These are phyloP conservation scores for Drosophila mayaguana DNA, from an alignment of 2,888 invertebrate genomes.

Conservation along the genomic window DNA sequence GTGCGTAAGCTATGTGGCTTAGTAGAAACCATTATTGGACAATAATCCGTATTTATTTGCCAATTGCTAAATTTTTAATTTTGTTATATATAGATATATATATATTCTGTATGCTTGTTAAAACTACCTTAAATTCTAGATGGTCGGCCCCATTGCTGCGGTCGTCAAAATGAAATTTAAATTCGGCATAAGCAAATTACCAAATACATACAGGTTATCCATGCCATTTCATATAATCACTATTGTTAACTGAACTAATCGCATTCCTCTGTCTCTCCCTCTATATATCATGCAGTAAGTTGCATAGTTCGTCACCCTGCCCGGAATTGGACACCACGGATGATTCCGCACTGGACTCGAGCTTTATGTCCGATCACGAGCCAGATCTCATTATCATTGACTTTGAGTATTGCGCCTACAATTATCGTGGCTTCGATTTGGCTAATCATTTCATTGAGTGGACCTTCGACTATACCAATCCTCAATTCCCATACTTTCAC, in stretches of 20 bases:
- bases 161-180: conserved; percentile 65
- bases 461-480: conserved; percentile 94
- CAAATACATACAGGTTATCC: conserved; percentile 69
- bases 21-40: conserved; percentile 10
- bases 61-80: conserved; percentile 35
- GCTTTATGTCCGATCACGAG: conserved; percentile 73
- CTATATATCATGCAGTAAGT: conserved; percentile 42
- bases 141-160: conserved; percentile 65
- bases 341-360: conserved; percentile 79
- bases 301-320: conserved; percentile 54
- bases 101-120: conserved; percentile 43
- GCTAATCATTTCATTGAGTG: conserved; percentile 98
- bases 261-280: background rate
- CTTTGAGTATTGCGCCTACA: conserved; percentile 98
- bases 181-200: conserved; percentile 45
- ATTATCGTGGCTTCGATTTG: conserved; percentile 96
- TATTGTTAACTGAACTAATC: conserved; percentile 36
- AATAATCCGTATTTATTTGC: conserved; percentile 61
- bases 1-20: conserved; percentile 36
- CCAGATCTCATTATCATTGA: conserved; percentile 93
- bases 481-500: conserved; percentile 91
- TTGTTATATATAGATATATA: conserved; percentile 30
- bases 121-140: conserved; percentile 71
- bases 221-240: conserved; percentile 31
- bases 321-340: conserved; percentile 78